A percentile compares a stretch with the other conserved stretches of the same genome.
Conservation (phyloP, 2,888 invertebrate genomes). For the Rhamnusium bicolor region DNA sequence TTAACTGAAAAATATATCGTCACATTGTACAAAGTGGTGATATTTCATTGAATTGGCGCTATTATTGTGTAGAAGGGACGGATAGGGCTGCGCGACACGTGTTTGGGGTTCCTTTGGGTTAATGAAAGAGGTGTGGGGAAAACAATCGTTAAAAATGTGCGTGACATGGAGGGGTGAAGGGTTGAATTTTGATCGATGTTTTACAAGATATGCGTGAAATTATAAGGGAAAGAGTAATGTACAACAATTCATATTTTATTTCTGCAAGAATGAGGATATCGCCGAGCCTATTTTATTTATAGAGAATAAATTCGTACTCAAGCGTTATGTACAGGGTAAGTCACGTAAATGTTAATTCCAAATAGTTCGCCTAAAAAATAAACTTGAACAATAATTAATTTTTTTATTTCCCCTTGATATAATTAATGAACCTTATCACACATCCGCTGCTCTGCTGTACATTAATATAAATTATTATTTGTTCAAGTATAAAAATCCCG, state of each 20-base stretch:
- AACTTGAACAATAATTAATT: too few relatives aligned
- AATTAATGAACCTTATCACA: too few relatives aligned
- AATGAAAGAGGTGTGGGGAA: slow-evolving; percentile 40
- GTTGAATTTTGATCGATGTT: slow-evolving; percentile 33
- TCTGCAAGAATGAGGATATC: background rate
- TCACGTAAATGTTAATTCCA: too few relatives aligned
- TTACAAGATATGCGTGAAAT: slow-evolving; percentile 33
- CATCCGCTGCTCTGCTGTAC: too few relatives aligned
- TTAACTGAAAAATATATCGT: slow-evolving; percentile 25
- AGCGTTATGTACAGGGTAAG: too few relatives aligned
- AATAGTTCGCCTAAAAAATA: too few relatives aligned
- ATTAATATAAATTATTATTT: too few relatives aligned
- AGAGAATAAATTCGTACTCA: background rate
- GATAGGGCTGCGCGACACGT: slow-evolving; percentile 26
- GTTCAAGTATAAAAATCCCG: too few relatives aligned
- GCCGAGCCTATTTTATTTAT: background rate
- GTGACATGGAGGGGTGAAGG: slow-evolving; percentile 28
- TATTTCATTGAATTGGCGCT: slow-evolving; percentile 26
- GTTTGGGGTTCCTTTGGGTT: slow-evolving; percentile 30
- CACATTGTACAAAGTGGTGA: slow-evolving; percentile 9
- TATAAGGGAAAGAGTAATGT: slow-evolving; percentile 21
- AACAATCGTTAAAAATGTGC: slow-evolving; percentile 42
- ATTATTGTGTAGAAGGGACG: slow-evolving; percentile 13
- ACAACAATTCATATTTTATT: slow-evolving; percentile 8
- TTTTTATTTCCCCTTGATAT: too few relatives aligned